Base-by-base conservation (phyloP, 2,888 invertebrate species). In the Drosophila borborema region DNA sequence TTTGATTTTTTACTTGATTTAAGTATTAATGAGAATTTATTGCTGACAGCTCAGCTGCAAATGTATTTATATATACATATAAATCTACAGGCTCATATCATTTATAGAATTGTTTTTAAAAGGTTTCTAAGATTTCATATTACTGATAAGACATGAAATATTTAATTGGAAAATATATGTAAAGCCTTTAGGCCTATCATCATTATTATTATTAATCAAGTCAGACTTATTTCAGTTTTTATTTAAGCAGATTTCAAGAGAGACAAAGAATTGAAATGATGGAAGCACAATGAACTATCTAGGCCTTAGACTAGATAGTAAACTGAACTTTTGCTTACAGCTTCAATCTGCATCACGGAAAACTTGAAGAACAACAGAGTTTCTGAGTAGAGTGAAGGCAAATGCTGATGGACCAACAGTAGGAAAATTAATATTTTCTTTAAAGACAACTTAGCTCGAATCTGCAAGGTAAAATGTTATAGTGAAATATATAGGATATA, bases 1-100 rank as follows among this genome's bases (percentile, higher is more conserved):
- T 89, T 84, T 86, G 85, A 89, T 88, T 89, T 90, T 90, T 78
- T 79, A 81, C 86, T 82, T 88, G 87, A 91, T 91, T 89, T 89
- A 61, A 64, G 20, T 58, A 89, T 91, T 90, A 88, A 80, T 80
- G 79, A 74, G 74, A 83, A 86, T 81, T 86, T 88, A 82, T 87
- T 74, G 80, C 71, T 65, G 82, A 68, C 69, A 69, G 36, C 54
- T 48, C 34, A 48, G 49, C 43, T 55, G 70, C 49, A 51, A 14
- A 34, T n/a, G 23, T 46, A 28, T 56, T 10, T 36, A 38, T 48
- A 10, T 38, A 31, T 38, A 3, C 28, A 20, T 14, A 38, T n/a
- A 14, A 18, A 10, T 31, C 8, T 18, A 38, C 45, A 20, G 20
- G 14, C 20, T 20, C 16, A 23, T 20, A n/a, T 12, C 18, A 40